Conservation (phyloP, 2,797 vertebrate species). For the Notamacropus eugenii region DNA sequence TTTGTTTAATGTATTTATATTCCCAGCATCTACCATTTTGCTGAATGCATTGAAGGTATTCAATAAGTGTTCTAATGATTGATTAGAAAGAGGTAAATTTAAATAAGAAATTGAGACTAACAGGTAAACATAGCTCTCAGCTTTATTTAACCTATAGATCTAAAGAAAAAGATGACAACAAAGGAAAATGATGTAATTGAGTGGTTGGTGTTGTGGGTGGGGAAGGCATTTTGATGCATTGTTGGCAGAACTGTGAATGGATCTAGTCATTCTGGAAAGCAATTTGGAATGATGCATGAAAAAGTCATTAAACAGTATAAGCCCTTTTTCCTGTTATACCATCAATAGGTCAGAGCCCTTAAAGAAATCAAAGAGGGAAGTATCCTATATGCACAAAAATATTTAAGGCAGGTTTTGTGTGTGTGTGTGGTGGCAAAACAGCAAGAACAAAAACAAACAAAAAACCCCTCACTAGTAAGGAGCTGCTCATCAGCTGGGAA, state of each 20-base stretch:
- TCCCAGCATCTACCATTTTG: background rate
- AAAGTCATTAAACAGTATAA: background rate
- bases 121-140: background rate
- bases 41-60: background rate
- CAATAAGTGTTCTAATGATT: background rate
- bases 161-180: conserved; percentile 36
- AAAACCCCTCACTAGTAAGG: background rate
- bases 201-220: background rate
- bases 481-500: background rate
- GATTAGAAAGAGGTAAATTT: conserved; percentile 29
- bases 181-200: background rate
- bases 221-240: background rate
- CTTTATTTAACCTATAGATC: background rate
- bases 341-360: background rate
- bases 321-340: background rate
- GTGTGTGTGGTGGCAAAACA: background rate
- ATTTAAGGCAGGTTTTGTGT: too few relatives aligned
- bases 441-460: background rate
- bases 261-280: background rate
- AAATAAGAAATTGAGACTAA: background rate
- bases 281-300: background rate
- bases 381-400: too few relatives aligned
- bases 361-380: background rate
- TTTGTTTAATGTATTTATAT: background rate
- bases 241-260: background rate